These are phyloP conservation scores for Augochlorella aurata DNA, from an alignment of 2,888 invertebrate species.

Conservation along the genomic window DNA sequence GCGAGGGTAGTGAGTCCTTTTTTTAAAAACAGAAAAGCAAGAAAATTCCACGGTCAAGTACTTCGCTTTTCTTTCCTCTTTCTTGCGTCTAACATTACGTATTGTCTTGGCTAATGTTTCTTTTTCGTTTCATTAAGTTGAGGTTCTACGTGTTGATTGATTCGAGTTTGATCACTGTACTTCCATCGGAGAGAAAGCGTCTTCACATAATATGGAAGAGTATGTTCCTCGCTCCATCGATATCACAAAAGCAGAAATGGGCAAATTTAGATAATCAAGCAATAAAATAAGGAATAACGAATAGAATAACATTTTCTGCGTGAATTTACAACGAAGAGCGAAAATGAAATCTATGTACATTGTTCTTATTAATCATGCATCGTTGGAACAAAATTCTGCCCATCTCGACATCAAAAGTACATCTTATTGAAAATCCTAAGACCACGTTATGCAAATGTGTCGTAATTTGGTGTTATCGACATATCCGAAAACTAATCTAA, in stretches of 20 bases:
- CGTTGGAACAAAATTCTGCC: neutral
- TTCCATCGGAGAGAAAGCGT: slow-evolving; percentile 25
- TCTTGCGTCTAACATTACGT: slow-evolving; percentile 22
- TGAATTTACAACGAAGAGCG: neutral
- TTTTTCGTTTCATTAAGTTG: neutral
- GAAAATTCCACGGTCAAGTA: slow-evolving; percentile 26
- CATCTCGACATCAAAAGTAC: slow-evolving; percentile 69
- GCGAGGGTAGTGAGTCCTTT: slow-evolving; percentile 57
- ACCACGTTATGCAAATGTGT: slow-evolving; percentile 50
- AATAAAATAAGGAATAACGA: neutral
- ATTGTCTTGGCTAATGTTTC: slow-evolving; percentile 42
- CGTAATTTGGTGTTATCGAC: slow-evolving; percentile 35
- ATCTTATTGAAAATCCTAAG: slow-evolving; percentile 68
- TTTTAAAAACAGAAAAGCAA: slow-evolving; percentile 31
- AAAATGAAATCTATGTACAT: neutral
- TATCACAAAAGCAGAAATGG: slow-evolving; percentile 76
- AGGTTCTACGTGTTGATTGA: slow-evolving; percentile 12
- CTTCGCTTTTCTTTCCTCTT: slow-evolving; percentile 36
- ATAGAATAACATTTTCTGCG: neutral
- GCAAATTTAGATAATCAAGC: neutral
- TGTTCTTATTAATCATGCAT: neutral
- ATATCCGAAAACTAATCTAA: slow-evolving; percentile 49
- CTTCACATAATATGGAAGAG: slow-evolving; percentile 67
- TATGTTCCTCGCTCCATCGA: slow-evolving; percentile 61
- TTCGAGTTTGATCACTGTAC: neutral